Evolutionary conservation across 1,140 invertebrate species (phyloP).

Genomic region (Drosophila micromelanica): DNA sequence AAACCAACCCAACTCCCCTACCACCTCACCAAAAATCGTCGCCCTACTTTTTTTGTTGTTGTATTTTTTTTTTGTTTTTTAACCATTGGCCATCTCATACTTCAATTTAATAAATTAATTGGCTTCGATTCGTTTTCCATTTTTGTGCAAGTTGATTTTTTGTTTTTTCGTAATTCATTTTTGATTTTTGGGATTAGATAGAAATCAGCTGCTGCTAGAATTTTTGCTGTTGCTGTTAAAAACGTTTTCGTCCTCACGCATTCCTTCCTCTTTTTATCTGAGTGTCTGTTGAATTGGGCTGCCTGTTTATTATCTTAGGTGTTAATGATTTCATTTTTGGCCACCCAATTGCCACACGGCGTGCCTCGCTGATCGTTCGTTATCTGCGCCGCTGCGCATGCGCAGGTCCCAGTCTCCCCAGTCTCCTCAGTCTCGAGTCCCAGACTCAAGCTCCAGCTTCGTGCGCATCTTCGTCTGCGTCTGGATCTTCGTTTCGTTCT

Average conservation of each 20-base stretch:
- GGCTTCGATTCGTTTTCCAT: slow-evolving; percentile 56
- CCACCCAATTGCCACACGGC: slow-evolving; percentile 76
- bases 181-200: slow-evolving; percentile 55
- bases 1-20: slow-evolving; percentile 6
- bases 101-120: slow-evolving; percentile 85
- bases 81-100: slow-evolving; percentile 63
- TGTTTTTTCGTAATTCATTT: slow-evolving; percentile 25
- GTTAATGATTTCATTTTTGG: slow-evolving; percentile 84
- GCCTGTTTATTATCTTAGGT: slow-evolving; percentile 77
- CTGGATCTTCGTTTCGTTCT: slow-evolving; percentile 42
- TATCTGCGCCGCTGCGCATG: slow-evolving; percentile 45
- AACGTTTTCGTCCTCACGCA: slow-evolving; percentile 29
- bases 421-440: neutral
- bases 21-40: neutral
- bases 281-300: slow-evolving; percentile 28
- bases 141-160: slow-evolving; percentile 1
- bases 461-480: slow-evolving; percentile 15
- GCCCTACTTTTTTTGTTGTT: slow-evolving; percentile 23
- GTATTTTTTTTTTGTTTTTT: neutral
- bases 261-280: slow-evolving; percentile 58
- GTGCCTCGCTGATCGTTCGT: slow-evolving; percentile 31
- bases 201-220: slow-evolving; percentile 53
- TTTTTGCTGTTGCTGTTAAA: neutral
- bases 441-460: neutral
- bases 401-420: slow-evolving; percentile 38